Conservation (phyloP, 1,140 invertebrate genomes). For the Acromyrmex charruanus region DNA sequence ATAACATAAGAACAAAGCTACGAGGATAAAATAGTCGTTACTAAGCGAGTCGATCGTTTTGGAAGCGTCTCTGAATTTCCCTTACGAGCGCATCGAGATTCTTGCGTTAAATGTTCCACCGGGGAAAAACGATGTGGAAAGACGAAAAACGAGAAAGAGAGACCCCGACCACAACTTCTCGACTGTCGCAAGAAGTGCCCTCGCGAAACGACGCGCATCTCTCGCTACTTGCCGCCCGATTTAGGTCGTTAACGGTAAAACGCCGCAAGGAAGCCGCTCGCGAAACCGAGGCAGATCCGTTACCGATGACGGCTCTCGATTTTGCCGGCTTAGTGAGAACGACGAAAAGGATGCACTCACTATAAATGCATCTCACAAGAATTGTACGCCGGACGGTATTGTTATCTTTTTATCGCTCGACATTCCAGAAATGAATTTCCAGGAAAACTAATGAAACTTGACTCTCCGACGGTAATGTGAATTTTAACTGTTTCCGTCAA, state of each 20-base stretch:
- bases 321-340: constrained; percentile 66
- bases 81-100: not conserved
- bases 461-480: not conserved
- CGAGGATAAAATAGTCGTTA: not conserved
- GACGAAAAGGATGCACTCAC: not conserved
- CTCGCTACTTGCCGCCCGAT: constrained; percentile 67
- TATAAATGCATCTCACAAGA: not conserved
- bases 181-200: constrained; percentile 60
- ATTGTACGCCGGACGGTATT: not conserved
- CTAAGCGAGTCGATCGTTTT: not conserved
- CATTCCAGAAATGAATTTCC: not conserved
- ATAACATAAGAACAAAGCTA: not conserved
- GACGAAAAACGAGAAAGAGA: constrained; percentile 26
- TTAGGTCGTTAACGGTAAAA: constrained; percentile 83
- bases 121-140: not conserved
- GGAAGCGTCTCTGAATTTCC: not conserved
- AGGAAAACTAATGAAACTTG: not conserved
- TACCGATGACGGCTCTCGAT: constrained; percentile 73
- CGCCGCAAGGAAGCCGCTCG: constrained; percentile 71
- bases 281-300: constrained; percentile 78
- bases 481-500: too few species aligned
- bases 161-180: not conserved
- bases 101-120: not conserved
- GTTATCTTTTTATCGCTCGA: not conserved
- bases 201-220: constrained; percentile 69